Base-by-base conservation (phyloP, 37 sponge, comb jelly and placozoan genomes). In the Spongilla lacustris region DNA sequence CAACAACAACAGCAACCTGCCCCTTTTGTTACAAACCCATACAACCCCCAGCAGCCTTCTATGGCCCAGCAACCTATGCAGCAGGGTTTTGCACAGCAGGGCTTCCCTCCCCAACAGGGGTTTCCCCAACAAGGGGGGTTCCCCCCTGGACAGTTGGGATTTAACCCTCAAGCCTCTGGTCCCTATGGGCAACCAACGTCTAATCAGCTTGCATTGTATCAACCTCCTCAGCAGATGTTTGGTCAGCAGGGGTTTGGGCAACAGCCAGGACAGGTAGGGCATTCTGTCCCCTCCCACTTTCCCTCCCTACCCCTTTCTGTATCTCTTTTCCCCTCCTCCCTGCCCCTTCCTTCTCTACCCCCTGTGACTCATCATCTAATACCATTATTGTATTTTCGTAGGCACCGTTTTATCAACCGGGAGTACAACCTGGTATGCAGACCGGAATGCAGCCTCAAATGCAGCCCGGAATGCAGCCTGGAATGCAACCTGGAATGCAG, bases 141-240 rank as follows among this genome's bases (percentile, higher is more conserved):
- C 5, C 36, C n/a, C n/a, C n/a, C 35, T 8, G 77, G 77, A 24
- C 77, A 75, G 36, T 10, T 26, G 9, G 71, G 27, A 8, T 41
- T 41, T 41, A 41, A 41, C 41, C 3, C 41, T 41, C 41, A 41
- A 41, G 41, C 41, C 41, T 6, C 41, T 41, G 41, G 41, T 41
- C 41, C 41, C 6, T 32, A 66, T n/a, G 58, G 84, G 46, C 67
- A 8, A 8, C 66, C 69, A 0, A 36, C 41, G 66, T 36, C 27
- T 26, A 81, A 88, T 34, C 96, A 96, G 74, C 70, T 95, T 24
- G 87, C 96, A 11, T 28, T 95, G 28, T 92, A 89, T 49, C 96
- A 95, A 35, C 80, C 96, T 21, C 78, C 81, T 22, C 70, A 35
- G 46, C 92, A 94, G 33, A 89, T 86, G 68, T 67, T 77, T 67